phyloP scores from a whole-genome alignment of 2,113 vertebrate genomes.

The Electrona antarctica region DNA sequence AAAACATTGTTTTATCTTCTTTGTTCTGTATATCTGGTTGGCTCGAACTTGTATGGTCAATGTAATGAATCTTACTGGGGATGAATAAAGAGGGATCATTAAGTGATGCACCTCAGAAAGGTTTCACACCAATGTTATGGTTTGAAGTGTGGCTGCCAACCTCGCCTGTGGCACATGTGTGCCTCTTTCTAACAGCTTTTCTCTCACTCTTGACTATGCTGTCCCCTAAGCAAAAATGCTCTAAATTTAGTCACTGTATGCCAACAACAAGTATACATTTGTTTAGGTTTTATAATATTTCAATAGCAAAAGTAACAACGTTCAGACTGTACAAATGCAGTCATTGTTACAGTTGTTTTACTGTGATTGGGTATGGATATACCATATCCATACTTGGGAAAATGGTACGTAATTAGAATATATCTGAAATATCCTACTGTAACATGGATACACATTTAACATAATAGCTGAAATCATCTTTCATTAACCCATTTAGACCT shows the following conservation, averaged over 20 bases:
- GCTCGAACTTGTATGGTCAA: slow-evolving; percentile 5
- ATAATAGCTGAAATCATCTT: neutral
- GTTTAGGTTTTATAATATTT: neutral
- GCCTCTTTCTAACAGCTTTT: neutral
- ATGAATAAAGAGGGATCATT: too few species aligned
- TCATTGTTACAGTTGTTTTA: neutral
- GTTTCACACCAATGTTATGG: neutral
- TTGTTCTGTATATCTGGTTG: too few species aligned
- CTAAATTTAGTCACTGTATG: neutral
- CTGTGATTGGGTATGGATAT: neutral
- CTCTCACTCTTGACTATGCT: neutral
- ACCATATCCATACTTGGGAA: neutral
- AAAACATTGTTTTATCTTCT: too few species aligned
- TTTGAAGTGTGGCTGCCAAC: neutral
- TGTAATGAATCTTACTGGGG: neutral
- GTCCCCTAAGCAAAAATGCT: neutral
- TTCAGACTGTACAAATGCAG: neutral
- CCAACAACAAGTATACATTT: neutral
- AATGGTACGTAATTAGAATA: too few species aligned
- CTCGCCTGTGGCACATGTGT: neutral
- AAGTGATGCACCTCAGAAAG: neutral
- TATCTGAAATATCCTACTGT: neutral
- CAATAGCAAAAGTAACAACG: neutral
- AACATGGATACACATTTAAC: neutral
- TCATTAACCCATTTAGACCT: too few species aligned